Evolutionary conservation across 1,140 invertebrate species (phyloP).

Genomic region (Papilio glaucus): DNA sequence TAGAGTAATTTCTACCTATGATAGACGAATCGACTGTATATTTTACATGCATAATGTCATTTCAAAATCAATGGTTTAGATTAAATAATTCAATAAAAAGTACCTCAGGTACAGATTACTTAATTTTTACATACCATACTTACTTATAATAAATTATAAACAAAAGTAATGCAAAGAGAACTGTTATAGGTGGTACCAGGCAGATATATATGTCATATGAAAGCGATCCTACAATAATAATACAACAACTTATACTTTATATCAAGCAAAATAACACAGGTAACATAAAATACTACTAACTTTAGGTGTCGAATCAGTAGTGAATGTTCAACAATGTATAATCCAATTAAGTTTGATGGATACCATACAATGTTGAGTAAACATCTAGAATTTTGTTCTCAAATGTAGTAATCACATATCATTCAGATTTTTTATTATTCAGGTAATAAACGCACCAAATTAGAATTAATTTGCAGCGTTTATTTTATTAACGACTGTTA

Average conservation of each 20-base stretch:
- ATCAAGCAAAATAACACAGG: neutral
- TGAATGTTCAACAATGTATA: conserved; percentile 2
- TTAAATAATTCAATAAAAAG: neutral
- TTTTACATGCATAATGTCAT: neutral
- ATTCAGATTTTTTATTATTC: conserved; percentile 8
- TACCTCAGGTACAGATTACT: neutral
- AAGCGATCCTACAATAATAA: too few species aligned
- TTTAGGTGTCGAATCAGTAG: neutral
- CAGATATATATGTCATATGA: too few species aligned
- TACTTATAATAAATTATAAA: too few species aligned
- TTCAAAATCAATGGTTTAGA: neutral
- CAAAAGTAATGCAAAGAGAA: too few species aligned
- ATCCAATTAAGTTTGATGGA: conserved; percentile 11
- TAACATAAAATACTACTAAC: neutral
- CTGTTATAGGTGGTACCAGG: too few species aligned
- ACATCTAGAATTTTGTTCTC: conserved; percentile 9
- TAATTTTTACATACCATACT: neutral
- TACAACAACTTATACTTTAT: too few species aligned
- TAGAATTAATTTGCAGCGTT: neutral
- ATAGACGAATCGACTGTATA: neutral
- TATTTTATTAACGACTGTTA: too few species aligned
- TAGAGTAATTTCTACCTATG: neutral
- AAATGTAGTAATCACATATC: neutral
- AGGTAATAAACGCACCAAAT: neutral
- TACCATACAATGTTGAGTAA: conserved; percentile 30